Base-by-base conservation (phyloP, 2,888 invertebrate genomes). In the Ctenicera cuprea region DNA sequence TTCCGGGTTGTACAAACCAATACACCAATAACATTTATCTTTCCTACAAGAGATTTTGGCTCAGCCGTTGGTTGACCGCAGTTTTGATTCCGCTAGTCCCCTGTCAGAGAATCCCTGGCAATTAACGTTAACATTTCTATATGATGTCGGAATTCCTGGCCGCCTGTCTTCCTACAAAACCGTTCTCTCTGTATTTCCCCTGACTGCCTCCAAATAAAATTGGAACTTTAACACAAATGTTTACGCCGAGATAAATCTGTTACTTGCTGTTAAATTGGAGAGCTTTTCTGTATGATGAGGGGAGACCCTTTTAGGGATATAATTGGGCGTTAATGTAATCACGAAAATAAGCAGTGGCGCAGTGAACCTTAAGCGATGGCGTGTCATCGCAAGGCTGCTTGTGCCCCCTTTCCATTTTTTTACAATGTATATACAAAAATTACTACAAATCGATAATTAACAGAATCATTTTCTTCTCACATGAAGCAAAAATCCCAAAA, bases 101-200 rank as follows among this genome's bases (percentile, higher is more conserved):
- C 30, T 61, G 66, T 61, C 66, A 61, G 65, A 48, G 66, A 37
- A 50, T 66, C 52, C 66, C 54, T 26, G 33, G 61, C 66, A 71
- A 71, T 71, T 71, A 71, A 71, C 65, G 71, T 65, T 71, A 71
- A 71, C 65, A 71, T 71, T 65, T 65, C 71, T 63, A 63, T 70
- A 70, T 70, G 59, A 69, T 59, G 67, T 38, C 33, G 50, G 50
- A 52, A 69, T 62, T 61, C 48, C 50, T 14, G 14, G 9, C 33
- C 30, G 37, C 26, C 38, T 16, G 14, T 38, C 38, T 45, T 59
- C 33, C 26, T 11, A 9, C 9, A 62, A 62, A 69, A 33, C 62
- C 33, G 30, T 67, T 57, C 41, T 61, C 41, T 38, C 41, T 37
- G 57, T 18, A 59, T 68, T 37, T 68, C 59, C 22, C 33, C 16